Conservation (phyloP, 2,888 invertebrate genomes). For the Dasysyrphus tricinctus region DNA sequence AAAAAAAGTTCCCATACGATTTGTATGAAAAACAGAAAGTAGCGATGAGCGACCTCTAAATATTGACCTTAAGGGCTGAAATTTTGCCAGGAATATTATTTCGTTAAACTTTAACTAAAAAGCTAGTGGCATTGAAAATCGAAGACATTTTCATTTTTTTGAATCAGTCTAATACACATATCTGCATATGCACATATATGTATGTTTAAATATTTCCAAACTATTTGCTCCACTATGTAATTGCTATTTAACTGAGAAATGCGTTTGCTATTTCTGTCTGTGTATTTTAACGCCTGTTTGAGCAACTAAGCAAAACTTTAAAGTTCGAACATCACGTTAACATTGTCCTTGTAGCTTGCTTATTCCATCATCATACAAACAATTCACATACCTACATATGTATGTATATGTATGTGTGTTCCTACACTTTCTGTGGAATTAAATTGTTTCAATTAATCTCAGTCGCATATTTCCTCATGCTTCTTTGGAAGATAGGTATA, state of each 20-base stretch:
- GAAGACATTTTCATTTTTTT: too few species aligned
- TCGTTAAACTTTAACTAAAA: too few species aligned
- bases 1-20: too few species aligned
- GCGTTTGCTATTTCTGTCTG: conserved; percentile 49
- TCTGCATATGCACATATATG: neutral
- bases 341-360: conserved; percentile 20
- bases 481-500: conserved; percentile 3
- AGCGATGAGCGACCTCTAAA: too few species aligned
- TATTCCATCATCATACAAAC: neutral
- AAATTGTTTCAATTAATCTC: conserved; percentile 75
- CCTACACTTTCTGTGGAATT: conserved; percentile 50
- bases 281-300: conserved; percentile 30
- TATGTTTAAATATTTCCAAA: neutral
- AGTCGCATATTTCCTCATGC: conserved; percentile 68
- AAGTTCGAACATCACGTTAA: conserved; percentile 72
- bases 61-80: too few species aligned
- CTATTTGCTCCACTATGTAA: conserved; percentile 54
- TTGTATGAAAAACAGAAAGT: too few species aligned
- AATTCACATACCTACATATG: neutral
- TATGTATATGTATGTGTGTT: neutral
- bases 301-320: conserved; percentile 63
- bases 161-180: neutral
- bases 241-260: conserved; percentile 50
- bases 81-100: too few species aligned
- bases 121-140: too few species aligned